These are phyloP conservation scores for Lanistes nyassanus DNA, from an alignment of 1,140 invertebrate genomes.

Conservation along the genomic window DNA sequence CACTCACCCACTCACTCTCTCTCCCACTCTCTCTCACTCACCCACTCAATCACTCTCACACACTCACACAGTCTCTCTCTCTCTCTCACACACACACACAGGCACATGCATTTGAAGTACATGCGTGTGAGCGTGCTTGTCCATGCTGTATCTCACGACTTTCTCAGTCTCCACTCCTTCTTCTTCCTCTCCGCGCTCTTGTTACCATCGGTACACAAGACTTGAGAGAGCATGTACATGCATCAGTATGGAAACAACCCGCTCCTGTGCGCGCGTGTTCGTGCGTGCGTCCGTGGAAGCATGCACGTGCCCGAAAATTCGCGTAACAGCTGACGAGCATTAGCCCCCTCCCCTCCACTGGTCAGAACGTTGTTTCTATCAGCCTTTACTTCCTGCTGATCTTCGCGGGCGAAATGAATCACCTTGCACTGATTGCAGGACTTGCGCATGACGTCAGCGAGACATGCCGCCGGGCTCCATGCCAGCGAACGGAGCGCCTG, in stretches of 20 bases:
- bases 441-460: too few species aligned
- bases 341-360: too few species aligned
- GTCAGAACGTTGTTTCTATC: too few species aligned
- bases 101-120: not conserved
- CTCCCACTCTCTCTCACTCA: not conserved
- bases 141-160: not conserved
- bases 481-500: too few species aligned
- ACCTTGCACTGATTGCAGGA: too few species aligned
- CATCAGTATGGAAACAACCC: not conserved
- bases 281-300: not conserved
- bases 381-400: too few species aligned
- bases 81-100: constrained; percentile 10
- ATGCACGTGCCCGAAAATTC: too few species aligned
- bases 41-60: not conserved
- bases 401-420: too few species aligned
- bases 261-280: not conserved
- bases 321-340: too few species aligned
- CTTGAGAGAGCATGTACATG: not conserved
- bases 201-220: not conserved
- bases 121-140: not conserved
- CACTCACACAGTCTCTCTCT: not conserved
- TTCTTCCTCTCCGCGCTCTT: too few species aligned
- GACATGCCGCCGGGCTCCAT: too few species aligned
- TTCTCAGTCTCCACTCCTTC: too few species aligned
- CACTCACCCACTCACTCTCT: not conserved